phyloP scores from a whole-genome alignment of 2,113 vertebrate species.

The Spheniscus mendiculus region DNA sequence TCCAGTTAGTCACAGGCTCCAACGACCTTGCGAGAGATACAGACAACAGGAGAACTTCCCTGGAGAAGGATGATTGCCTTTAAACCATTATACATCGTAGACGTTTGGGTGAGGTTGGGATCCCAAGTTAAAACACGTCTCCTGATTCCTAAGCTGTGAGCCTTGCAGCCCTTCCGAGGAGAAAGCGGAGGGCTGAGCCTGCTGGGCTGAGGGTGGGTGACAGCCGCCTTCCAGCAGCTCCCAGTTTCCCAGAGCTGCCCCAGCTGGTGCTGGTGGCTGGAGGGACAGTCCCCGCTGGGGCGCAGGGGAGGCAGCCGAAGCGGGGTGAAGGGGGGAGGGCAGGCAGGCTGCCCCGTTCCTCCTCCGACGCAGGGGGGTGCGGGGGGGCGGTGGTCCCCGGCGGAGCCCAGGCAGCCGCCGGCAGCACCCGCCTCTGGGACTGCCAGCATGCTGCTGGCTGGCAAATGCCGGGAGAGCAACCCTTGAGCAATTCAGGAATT shows the following conservation, averaged over 20 bases:
- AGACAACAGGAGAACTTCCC: constrained; percentile 61
- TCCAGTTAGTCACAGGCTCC: constrained; percentile 75
- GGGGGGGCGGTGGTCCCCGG: neutral
- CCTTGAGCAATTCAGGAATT: rapidly evolving
- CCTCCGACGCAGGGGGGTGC: neutral
- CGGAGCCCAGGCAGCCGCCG: neutral
- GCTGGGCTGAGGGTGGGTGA: neutral
- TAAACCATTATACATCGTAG: constrained; percentile 24
- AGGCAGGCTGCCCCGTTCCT: rapidly evolving
- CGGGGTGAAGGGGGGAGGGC: neutral
- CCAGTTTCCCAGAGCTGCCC: neutral
- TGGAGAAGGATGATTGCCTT: constrained; percentile 37
- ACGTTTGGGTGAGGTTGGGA: constrained; percentile 59
- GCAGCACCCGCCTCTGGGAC: neutral
- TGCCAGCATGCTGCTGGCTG: neutral
- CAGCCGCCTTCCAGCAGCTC: neutral
- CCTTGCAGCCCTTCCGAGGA: neutral
- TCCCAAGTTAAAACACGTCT: constrained; percentile 73
- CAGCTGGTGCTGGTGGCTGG: neutral
- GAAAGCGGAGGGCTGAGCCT: neutral
- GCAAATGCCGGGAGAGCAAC: neutral
- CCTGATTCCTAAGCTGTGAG: constrained; percentile 52
- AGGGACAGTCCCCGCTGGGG: neutral
- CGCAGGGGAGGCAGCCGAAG: neutral
- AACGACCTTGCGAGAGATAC: constrained; percentile 63